A percentile compares a stretch with the other conserved stretches of the same genome.
Evolutionary conservation across 2,113 vertebrate genomes (phyloP).

Genomic region (Pituophis catenifer): DNA sequence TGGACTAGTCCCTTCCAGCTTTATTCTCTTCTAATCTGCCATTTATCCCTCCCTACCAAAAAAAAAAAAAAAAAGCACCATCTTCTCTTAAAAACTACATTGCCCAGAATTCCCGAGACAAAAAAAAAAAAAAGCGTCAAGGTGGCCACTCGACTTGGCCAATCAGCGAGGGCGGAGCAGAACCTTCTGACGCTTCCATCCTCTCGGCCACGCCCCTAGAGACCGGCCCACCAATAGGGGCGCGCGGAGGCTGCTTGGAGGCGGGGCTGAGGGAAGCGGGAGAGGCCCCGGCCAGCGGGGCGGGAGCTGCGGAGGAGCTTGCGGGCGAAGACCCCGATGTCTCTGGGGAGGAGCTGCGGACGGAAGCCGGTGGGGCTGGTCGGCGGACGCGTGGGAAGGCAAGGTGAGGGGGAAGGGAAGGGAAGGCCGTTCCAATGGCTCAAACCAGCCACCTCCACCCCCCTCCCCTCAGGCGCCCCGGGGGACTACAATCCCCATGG

Average conservation of each 20-base stretch:
- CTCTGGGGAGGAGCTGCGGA: background rate
- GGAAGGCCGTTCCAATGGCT: background rate
- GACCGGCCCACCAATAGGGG: background rate
- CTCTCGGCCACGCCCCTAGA: background rate
- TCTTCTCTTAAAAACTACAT: background rate
- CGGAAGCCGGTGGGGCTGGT: background rate
- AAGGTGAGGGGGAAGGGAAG: background rate
- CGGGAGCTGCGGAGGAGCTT: background rate
- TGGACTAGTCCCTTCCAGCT: too few species aligned
- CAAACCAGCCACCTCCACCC: background rate
- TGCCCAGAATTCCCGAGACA: background rate
- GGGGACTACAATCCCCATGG: background rate
- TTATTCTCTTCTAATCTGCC: too few species aligned
- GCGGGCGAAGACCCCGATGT: background rate
- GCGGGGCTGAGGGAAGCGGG: background rate
- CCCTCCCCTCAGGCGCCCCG: background rate
- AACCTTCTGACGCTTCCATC: background rate
- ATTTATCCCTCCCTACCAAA: background rate
- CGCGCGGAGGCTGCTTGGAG: background rate
- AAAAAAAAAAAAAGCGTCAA: background rate
- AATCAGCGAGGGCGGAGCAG: background rate
- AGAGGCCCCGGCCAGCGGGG: background rate
- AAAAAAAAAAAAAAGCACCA: background rate
- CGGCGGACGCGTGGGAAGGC: background rate
- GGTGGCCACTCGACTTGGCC: background rate